These are phyloP conservation scores for Danionella dracula DNA, from an alignment of 2,797 vertebrate genomes.

Conservation along the genomic window DNA sequence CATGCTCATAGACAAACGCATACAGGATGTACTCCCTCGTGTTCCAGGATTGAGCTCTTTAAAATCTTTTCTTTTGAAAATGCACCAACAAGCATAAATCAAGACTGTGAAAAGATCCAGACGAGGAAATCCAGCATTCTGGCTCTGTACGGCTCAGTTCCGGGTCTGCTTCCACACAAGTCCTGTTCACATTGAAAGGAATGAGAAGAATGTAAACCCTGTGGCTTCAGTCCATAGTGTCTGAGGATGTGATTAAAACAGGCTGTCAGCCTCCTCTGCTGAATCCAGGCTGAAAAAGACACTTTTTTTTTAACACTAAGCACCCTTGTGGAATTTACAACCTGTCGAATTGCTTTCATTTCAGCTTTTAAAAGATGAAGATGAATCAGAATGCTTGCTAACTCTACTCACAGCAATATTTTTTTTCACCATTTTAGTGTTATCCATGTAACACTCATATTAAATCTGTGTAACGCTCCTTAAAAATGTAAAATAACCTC, in stretches of 20 bases:
- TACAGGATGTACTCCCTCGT: conserved; percentile 41
- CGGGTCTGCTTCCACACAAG: neutral
- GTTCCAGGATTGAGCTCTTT: conserved; percentile 29
- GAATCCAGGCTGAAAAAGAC: neutral
- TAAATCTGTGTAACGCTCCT: too few relatives aligned
- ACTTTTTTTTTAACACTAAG: neutral
- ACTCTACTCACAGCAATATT: conserved; percentile 27
- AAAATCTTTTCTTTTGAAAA: conserved; percentile 32
- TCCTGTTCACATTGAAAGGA: conserved; percentile 4
- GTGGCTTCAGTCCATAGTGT: conserved; percentile 2
- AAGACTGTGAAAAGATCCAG: conserved; percentile 20
- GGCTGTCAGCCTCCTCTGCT: too few relatives aligned
- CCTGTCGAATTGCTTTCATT: neutral
- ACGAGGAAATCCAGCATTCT: conserved; percentile 30
- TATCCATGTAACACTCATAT: too few relatives aligned
- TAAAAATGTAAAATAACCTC: too few relatives aligned
- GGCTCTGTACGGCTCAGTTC: conserved; percentile 9
- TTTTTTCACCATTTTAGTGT: conserved; percentile 30
- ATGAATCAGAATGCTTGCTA: conserved; percentile 26
- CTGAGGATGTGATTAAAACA: neutral
- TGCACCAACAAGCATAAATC: conserved; percentile 46
- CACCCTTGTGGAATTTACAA: too few relatives aligned
- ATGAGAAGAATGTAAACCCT: neutral
- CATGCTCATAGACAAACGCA: conserved; percentile 55
- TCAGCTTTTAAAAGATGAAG: neutral